phyloP scores from a whole-genome alignment of 2,888 invertebrate genomes.

The Malachius bipustulatus region DNA sequence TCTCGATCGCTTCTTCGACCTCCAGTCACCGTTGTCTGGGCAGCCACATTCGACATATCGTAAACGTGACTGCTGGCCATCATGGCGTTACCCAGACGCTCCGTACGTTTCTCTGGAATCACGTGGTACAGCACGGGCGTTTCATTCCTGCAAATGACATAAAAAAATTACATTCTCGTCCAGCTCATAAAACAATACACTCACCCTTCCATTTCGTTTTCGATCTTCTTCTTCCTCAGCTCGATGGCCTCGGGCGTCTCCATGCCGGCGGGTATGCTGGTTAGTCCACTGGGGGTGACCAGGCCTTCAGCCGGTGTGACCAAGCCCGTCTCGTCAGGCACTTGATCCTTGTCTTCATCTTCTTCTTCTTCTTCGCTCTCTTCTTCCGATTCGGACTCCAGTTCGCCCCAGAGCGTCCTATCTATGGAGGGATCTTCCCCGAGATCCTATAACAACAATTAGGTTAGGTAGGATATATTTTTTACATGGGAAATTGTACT shows the following conservation, averaged over 20 bases:
- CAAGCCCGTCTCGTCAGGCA: conserved; percentile 66
- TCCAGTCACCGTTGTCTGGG: conserved; percentile 43
- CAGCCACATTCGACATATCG: conserved; percentile 67
- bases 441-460: conserved; percentile 38
- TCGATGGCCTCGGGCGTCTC: conserved; percentile 99
- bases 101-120: conserved; percentile 86
- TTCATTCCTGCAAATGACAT: conserved; percentile 53
- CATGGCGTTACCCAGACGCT: conserved; percentile 82
- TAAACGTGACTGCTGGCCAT: conserved; percentile 99
- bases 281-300: conserved; percentile 89
- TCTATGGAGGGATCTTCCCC: conserved; percentile 83
- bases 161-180: neutral
- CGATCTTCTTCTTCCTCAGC: conserved; percentile 90
- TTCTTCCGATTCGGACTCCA: conserved; percentile 82
- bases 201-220: conserved; percentile 89
- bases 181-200: conserved; percentile 10
- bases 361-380: conserved; percentile 59
- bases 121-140: conserved; percentile 93
- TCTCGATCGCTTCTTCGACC: conserved; percentile 30
- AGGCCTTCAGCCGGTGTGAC: conserved; percentile 90
- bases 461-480: too few relatives aligned
- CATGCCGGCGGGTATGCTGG: conserved; percentile 84
- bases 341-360: conserved; percentile 52
- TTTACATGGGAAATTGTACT: too few relatives aligned
- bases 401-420: conserved; percentile 90